A percentile compares a stretch with the other conserved stretches of the same genome.
These are phyloP conservation scores for Eunapius fragilis DNA, from an alignment of 37 sponge, comb jelly and placozoan species.

Conservation along the genomic window DNA sequence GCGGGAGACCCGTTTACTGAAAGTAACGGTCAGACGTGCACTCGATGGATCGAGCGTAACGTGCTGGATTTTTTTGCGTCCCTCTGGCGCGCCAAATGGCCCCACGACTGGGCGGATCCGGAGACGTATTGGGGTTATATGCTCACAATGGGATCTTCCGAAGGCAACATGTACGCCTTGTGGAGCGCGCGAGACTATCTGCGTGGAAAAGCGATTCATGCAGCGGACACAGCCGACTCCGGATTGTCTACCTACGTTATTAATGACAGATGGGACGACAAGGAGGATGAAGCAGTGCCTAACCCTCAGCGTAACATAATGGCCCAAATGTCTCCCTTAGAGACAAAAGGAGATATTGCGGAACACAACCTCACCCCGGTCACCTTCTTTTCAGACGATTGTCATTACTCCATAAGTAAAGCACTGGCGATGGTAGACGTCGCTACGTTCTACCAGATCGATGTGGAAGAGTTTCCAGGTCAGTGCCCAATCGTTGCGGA, in stretches of 20 bases:
- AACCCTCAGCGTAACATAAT: not conserved
- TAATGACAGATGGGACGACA: not conserved
- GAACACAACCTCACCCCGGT: constrained; percentile 4
- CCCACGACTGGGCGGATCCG: constrained; percentile 20
- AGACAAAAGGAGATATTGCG: not conserved
- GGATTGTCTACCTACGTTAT: too few relatives aligned
- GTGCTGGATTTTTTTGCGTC: constrained; percentile 33
- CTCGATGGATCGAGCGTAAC: constrained; percentile 41
- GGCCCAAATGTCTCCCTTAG: too few relatives aligned
- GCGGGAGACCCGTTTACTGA: constrained; percentile 32
- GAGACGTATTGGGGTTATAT: constrained; percentile 43
- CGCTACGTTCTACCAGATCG: constrained; percentile 18
- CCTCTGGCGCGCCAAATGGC: constrained; percentile 37
- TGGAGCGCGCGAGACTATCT: constrained; percentile 42
- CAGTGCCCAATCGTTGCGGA: constrained; percentile 16
- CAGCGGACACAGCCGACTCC: not conserved
- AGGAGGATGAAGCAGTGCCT: too few relatives aligned
- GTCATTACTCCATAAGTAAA: constrained; percentile 28
- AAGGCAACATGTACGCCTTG: constrained; percentile 26
- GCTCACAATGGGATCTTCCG: constrained; percentile 41
- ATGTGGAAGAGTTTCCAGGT: constrained; percentile 6
- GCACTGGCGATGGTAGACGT: constrained; percentile 2
- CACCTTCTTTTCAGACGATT: constrained; percentile 22
- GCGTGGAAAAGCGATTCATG: not conserved
- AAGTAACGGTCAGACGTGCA: not conserved